phyloP scores from a whole-genome alignment of 2,113 vertebrate species.

The Rhinolophus ferrumequinum region DNA sequence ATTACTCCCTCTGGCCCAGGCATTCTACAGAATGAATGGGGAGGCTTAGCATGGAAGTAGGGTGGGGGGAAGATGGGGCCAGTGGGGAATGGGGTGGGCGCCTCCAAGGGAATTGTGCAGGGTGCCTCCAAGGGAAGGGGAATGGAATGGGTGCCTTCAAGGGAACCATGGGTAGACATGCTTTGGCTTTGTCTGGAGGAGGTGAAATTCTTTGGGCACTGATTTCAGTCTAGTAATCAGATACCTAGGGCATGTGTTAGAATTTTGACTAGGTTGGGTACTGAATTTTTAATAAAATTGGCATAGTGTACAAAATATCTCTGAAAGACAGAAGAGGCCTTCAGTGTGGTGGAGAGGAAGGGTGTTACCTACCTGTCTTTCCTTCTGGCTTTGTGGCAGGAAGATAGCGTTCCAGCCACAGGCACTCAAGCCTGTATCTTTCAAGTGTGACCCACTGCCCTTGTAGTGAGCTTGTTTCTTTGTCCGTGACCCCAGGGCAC shows the following conservation, averaged over 20 bases:
- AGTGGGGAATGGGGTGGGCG: too few relatives aligned
- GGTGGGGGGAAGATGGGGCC: accelerated
- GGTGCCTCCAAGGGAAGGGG: too few relatives aligned
- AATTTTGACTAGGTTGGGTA: neutral
- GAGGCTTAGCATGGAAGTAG: neutral
- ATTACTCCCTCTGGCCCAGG: neutral
- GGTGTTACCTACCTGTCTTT: accelerated
- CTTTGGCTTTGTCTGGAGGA: neutral
- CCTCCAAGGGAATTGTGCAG: too few relatives aligned
- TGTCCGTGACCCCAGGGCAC: neutral
- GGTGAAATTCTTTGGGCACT: neutral
- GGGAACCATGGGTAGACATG: neutral
- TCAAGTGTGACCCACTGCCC: accelerated
- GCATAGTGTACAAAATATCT: neutral
- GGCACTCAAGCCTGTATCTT: too few relatives aligned
- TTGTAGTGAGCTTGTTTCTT: neutral
- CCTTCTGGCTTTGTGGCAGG: neutral
- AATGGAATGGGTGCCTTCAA: accelerated
- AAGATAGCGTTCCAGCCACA: neutral
- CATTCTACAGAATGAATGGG: slow-evolving; percentile 4
- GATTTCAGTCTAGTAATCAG: neutral
- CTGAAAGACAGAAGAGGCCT: neutral
- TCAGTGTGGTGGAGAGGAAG: neutral
- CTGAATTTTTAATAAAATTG: neutral
- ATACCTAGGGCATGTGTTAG: neutral